phyloP scores from a whole-genome alignment of 2,888 invertebrate species.

The Napeogenes sylphis region DNA sequence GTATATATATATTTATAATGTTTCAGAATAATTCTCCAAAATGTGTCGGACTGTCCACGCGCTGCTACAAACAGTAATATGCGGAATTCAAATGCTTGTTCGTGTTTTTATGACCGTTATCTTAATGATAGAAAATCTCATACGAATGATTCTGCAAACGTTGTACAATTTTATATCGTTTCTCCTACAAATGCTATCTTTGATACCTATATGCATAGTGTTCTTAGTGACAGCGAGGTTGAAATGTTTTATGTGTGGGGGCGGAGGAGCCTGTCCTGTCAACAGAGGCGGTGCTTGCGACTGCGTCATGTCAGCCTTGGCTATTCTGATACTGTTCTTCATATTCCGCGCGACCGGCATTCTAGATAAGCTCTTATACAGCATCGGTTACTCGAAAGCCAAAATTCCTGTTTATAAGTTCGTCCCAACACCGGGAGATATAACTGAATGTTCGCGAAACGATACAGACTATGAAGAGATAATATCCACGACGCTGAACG shows the following conservation, averaged over 20 bases:
- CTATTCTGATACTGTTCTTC: constrained; percentile 52
- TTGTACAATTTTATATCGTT: constrained; percentile 65
- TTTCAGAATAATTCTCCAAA: constrained; percentile 39
- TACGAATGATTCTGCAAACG: constrained; percentile 61
- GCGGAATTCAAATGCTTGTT: constrained; percentile 61
- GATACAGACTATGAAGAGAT: constrained; percentile 33
- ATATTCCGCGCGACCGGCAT: constrained; percentile 59
- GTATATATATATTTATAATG: too few species aligned
- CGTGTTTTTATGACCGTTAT: constrained; percentile 63
- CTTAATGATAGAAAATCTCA: constrained; percentile 62
- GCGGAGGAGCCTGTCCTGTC: constrained; percentile 57
- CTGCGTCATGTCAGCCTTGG: constrained; percentile 56
- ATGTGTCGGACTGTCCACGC: constrained; percentile 66
- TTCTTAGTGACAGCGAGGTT: constrained; percentile 56
- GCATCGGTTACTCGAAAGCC: constrained; percentile 56
- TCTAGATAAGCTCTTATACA: constrained; percentile 58
- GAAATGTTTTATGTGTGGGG: constrained; percentile 62
- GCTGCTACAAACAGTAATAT: constrained; percentile 51
- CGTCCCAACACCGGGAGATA: constrained; percentile 52
- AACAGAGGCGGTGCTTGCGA: constrained; percentile 58
- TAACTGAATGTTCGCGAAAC: constrained; percentile 55
- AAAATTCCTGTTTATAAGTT: constrained; percentile 36
- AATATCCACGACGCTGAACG: background rate
- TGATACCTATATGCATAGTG: constrained; percentile 61
- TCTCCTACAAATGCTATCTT: constrained; percentile 57